Percentiles rank a stretch among this genome's conserved stretches.
Evolutionary conservation across 2,888 invertebrate genomes (phyloP).

Genomic region (Callinectes sapidus): DNA sequence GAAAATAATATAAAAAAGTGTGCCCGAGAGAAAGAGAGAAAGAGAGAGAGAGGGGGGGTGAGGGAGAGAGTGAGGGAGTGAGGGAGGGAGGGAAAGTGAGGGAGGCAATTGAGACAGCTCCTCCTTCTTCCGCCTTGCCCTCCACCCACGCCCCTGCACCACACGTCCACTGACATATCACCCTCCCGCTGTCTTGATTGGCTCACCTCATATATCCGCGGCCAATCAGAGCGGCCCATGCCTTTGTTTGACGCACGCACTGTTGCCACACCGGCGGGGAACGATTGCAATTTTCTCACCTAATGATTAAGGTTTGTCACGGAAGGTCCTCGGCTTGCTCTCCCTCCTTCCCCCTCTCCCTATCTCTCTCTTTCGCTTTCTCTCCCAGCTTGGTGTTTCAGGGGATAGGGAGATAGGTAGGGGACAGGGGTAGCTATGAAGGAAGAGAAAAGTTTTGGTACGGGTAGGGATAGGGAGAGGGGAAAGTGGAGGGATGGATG

Average conservation of each 20-base stretch:
- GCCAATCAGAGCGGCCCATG: background rate
- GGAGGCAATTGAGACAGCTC: conserved; percentile 31
- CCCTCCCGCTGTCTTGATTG: background rate
- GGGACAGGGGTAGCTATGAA: background rate
- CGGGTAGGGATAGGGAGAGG: background rate
- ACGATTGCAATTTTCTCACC: conserved; percentile 30
- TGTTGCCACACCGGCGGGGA: background rate
- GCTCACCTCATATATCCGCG: background rate
- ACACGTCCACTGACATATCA: conserved; percentile 35
- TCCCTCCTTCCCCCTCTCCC: background rate
- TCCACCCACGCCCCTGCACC: conserved; percentile 10
- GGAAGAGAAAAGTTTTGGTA: background rate
- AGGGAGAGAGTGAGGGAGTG: background rate
- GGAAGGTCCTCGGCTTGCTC: background rate
- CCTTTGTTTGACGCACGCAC: conserved; percentile 15
- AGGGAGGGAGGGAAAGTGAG: conserved; percentile 23
- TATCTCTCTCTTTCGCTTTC: background rate
- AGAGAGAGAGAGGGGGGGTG: background rate
- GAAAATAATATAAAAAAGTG: too few species aligned
- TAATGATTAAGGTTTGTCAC: conserved; percentile 31
- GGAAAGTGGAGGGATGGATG: background rate
- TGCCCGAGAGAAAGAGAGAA: background rate
- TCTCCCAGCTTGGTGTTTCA: background rate
- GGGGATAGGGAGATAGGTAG: too few species aligned
- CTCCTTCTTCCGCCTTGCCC: conserved; percentile 11